Evolutionary conservation across 2,113 vertebrate species (phyloP).

Genomic region (Galeopterus variegatus): DNA sequence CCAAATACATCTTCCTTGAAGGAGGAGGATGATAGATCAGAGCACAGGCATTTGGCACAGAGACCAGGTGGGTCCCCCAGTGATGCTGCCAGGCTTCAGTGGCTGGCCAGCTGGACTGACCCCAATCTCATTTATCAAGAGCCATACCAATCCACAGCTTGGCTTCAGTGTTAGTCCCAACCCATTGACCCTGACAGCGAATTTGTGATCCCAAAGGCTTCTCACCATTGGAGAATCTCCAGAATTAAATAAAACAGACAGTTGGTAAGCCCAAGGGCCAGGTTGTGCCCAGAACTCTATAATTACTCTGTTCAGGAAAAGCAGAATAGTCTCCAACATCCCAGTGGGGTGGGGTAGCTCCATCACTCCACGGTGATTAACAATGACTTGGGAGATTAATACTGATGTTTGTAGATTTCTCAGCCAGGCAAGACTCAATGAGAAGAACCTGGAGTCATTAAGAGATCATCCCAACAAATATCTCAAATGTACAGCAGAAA

Average conservation of each 20-base stretch:
- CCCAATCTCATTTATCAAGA: slow-evolving; percentile 81
- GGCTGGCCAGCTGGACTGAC: slow-evolving; percentile 61
- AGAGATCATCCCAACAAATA: not conserved
- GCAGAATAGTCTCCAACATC: not conserved
- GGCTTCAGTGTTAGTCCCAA: slow-evolving; percentile 29
- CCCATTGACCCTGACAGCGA: slow-evolving; percentile 71
- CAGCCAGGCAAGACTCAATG: not conserved
- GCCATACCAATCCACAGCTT: slow-evolving; percentile 74
- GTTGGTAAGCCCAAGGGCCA: not conserved
- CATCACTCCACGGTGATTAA: not conserved
- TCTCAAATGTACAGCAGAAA: not conserved
- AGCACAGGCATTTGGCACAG: slow-evolving; percentile 37
- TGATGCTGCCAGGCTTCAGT: slow-evolving; percentile 66
- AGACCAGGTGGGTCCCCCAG: slow-evolving; percentile 74
- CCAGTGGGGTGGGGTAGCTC: too few relatives aligned
- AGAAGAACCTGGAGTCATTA: not conserved
- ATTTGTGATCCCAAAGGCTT: slow-evolving; percentile 71
- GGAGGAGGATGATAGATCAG: slow-evolving; percentile 66
- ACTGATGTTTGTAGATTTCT: not conserved
- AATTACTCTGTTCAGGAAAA: not conserved
- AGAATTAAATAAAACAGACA: slow-evolving; percentile 80
- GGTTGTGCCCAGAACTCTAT: slow-evolving; percentile 71
- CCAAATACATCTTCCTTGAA: slow-evolving; percentile 71
- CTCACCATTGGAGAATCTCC: slow-evolving; percentile 51
- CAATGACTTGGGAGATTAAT: not conserved